Conservation (phyloP, 2,888 invertebrate genomes). For the Gibbula magus region DNA sequence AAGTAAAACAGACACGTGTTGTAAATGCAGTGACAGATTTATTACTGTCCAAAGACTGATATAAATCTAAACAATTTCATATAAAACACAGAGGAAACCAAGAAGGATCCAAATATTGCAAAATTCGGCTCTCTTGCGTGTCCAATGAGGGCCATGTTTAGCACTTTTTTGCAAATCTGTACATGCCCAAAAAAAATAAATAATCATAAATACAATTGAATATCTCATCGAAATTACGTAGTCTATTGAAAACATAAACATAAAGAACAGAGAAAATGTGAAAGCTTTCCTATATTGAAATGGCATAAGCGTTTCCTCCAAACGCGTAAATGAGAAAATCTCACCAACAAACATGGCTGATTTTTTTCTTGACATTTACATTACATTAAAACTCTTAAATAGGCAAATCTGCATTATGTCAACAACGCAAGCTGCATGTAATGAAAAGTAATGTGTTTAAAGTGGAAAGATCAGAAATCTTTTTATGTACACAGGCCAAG, state of each 20-base stretch:
- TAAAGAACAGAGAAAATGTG: not conserved
- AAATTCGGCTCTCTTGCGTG: constrained; percentile 20
- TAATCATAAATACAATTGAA: constrained; percentile 14
- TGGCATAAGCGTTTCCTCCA: not conserved
- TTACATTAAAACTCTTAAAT: not conserved
- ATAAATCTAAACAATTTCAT: constrained; percentile 9
- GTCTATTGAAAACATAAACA: constrained; percentile 5
- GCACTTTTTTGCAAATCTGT: not conserved
- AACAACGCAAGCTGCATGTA: not conserved
- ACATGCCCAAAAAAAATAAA: not conserved
- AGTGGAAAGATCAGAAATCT: not conserved
- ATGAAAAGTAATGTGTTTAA: not conserved
- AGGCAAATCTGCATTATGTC: not conserved
- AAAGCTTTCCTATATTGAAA: not conserved
- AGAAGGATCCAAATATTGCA: constrained; percentile 1
- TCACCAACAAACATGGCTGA: not conserved
- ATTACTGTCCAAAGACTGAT: constrained; percentile 5
- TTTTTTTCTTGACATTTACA: not conserved
- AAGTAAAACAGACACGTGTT: too few species aligned
- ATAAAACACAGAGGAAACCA: constrained; percentile 17
- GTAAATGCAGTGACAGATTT: not conserved
- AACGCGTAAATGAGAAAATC: not conserved
- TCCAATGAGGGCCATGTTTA: constrained; percentile 27
- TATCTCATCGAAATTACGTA: not conserved
- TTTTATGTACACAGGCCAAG: not conserved